Percentiles rank a stretch among this genome's conserved stretches.
phyloP scores from a whole-genome alignment of 2,888 invertebrate genomes.

The Lasioglossum vierecki region DNA sequence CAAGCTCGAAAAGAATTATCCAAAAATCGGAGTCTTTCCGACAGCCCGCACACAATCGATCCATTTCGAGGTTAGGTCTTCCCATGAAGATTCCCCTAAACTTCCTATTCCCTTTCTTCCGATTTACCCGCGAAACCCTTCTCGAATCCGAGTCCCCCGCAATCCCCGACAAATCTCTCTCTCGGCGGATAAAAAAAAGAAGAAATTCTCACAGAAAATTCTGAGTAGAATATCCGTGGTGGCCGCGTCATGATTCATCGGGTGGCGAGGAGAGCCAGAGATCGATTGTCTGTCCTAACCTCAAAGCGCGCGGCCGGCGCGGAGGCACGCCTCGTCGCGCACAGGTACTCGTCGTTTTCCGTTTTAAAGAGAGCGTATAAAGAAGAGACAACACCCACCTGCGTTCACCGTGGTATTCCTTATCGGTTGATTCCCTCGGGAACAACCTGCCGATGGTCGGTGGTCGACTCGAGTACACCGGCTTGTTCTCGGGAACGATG shows the following conservation, averaged over 20 bases:
- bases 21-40: background rate
- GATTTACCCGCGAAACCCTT: slow-evolving; percentile 25
- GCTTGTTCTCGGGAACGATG: slow-evolving; percentile 29
- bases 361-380: background rate
- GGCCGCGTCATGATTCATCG: slow-evolving; percentile 42
- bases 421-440: background rate
- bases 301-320: slow-evolving; percentile 68
- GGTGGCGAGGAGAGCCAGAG: slow-evolving; percentile 41
- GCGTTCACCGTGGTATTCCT: slow-evolving; percentile 60
- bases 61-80: slow-evolving; percentile 35
- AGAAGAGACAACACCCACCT: slow-evolving; percentile 77
- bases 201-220: background rate
- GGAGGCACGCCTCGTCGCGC: slow-evolving; percentile 42
- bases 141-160: background rate
- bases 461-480: slow-evolving; percentile 39
- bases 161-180: background rate
- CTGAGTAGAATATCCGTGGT: background rate
- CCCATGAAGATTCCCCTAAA: background rate
- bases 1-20: background rate
- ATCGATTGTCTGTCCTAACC: slow-evolving; percentile 78
- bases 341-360: slow-evolving; percentile 9
- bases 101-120: background rate
- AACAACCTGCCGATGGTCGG: slow-evolving; percentile 3
- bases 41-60: background rate
- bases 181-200: too few species aligned